These are phyloP conservation scores for Cynodonichthys magdalenae DNA, from an alignment of 2,797 vertebrate species.

Conservation along the genomic window DNA sequence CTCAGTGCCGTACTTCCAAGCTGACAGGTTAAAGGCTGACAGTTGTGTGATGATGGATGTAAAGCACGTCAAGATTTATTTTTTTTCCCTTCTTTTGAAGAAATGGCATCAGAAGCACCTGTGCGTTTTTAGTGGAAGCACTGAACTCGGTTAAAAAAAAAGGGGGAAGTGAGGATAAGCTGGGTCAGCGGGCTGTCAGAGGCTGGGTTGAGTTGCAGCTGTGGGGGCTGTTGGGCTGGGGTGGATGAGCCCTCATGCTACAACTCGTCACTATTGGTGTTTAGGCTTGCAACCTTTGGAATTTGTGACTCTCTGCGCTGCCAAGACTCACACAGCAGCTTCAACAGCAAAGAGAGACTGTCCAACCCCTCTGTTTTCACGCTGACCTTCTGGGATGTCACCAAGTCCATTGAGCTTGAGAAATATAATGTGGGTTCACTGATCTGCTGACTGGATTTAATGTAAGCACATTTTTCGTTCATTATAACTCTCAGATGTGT, in stretches of 20 bases:
- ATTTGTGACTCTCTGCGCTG: slow-evolving; percentile 60
- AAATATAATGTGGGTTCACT: slow-evolving; percentile 29
- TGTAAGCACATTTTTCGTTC: slow-evolving; percentile 31
- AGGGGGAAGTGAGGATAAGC: slow-evolving; percentile 17
- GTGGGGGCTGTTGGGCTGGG: slow-evolving; percentile 12
- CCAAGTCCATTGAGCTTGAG: slow-evolving; percentile 39
- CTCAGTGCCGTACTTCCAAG: slow-evolving; percentile 33
- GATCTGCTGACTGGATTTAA: slow-evolving; percentile 29
- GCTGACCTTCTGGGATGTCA: slow-evolving; percentile 50
- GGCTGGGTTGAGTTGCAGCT: slow-evolving; percentile 17
- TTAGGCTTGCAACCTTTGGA: slow-evolving; percentile 65
- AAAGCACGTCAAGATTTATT: slow-evolving; percentile 20
- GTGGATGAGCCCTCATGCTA: slow-evolving; percentile 33
- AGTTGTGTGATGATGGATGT: slow-evolving; percentile 21
- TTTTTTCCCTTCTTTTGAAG: slow-evolving; percentile 11
- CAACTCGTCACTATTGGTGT: slow-evolving; percentile 46
- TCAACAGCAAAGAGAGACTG: slow-evolving; percentile 43
- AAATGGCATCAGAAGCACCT: slow-evolving; percentile 2
- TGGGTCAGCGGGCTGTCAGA: slow-evolving; percentile 39
- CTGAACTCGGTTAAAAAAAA: slow-evolving; percentile 14
- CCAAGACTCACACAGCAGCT: slow-evolving; percentile 49
- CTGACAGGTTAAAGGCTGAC: slow-evolving; percentile 25
- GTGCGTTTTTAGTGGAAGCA: slow-evolving; percentile 27
- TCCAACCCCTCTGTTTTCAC: slow-evolving; percentile 41
- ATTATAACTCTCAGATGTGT: slow-evolving; percentile 7